Evolutionary conservation across 2,888 invertebrate genomes (phyloP), one percentile per base, ranked within the genome.

Genomic region (Nephrotoma guestfalica): DNA sequence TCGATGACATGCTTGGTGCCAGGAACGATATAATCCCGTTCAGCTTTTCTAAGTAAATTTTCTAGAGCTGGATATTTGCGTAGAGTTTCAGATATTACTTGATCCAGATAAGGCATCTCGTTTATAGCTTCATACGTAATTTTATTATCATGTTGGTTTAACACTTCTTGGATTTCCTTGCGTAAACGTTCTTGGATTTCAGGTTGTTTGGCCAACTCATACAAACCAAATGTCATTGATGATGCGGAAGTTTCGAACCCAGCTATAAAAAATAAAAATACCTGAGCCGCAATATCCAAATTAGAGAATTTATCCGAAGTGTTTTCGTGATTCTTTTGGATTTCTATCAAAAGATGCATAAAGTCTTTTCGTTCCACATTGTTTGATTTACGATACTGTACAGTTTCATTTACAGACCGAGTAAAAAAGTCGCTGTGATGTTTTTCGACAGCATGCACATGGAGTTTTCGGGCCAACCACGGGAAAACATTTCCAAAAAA

Each of bases 51-150:
- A 41, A 90, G 88, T 0, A 91, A 88, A 7, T 91, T 88, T 1
- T 91, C 88, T 0, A 91, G 89, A 11, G 93, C 91, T 1, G 93
- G 92, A 88, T 92, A 92, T 86, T 91, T 89, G 6, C 93, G 90
- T 57, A 93, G 89, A 0, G 92, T 91, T 89, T 93, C 93, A 92
- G 51, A 85, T 30, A 87, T 13, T 5, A 87, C 57, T 15, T 83
- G 86, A 83, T 88, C 87, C 4, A 88, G 40, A 47, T 88, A 88
- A 9, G 86, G 83, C 87, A 88, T 86, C 7, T 87, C 86, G 30
- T 18, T 45, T 18, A 87, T 41, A 13, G 84, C 11, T 51, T 87
- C 87, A 84, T 86, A 87, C 7, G 86, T 87, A 4, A 87, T 40
- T 85, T 86, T 40, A 5, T 83, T 86, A 9, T 86, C 41, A 42